phyloP scores from a whole-genome alignment of 2,113 vertebrate genomes.

The Nannospalax galili region DNA sequence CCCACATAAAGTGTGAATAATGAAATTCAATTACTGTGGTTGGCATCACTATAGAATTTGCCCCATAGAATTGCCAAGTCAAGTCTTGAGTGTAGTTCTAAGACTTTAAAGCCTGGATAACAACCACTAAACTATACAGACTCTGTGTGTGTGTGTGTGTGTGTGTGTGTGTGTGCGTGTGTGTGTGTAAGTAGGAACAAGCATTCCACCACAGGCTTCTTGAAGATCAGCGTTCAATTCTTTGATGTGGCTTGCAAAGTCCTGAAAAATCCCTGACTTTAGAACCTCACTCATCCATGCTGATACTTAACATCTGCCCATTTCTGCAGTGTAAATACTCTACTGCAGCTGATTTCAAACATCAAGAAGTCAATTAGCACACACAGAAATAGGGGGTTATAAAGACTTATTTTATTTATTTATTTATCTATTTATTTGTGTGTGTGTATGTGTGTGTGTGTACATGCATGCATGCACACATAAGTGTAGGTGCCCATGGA shows the following conservation, averaged over 20 bases:
- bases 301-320: neutral
- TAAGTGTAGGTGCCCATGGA: neutral
- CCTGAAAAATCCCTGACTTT: conserved; percentile 9
- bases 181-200: neutral
- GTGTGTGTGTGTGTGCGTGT: neutral
- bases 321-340: conserved; percentile 16
- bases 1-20: neutral
- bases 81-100: neutral
- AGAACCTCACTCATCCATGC: neutral
- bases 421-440: neutral
- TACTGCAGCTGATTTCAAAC: neutral
- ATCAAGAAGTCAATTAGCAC: neutral
- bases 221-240: neutral
- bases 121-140: neutral
- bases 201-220: neutral
- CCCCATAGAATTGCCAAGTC: neutral
- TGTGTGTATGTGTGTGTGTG: neutral
- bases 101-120: neutral
- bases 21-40: too few species aligned
- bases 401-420: neutral
- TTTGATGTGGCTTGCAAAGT: neutral
- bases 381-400: too few species aligned
- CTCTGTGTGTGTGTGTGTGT: neutral
- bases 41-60: neutral
- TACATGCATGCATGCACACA: neutral